Evolutionary conservation across 1,140 invertebrate species (phyloP).

Genomic region (Pantala flavescens): DNA sequence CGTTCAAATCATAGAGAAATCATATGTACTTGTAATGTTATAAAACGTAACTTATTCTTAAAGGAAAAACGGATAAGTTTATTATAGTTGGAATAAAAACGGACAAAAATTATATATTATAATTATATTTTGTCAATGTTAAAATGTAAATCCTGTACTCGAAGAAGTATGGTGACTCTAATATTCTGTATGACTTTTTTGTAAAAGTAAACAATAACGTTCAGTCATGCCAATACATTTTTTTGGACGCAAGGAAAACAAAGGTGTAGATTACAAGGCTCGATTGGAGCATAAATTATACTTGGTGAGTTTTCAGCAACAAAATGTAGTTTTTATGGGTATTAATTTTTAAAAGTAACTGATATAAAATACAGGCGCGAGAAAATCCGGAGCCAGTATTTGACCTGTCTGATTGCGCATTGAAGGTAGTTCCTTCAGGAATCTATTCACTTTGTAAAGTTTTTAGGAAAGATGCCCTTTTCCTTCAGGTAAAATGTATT

Average conservation of each 20-base stretch:
- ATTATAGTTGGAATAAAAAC: no score
- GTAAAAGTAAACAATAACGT: background rate
- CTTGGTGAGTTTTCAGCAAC: conserved; percentile 43
- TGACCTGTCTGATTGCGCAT: conserved; percentile 59
- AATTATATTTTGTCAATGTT: no score
- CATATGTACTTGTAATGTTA: no score
- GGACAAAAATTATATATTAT: no score
- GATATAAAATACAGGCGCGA: conserved; percentile 42
- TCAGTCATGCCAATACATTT: background rate
- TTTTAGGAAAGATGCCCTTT: conserved; percentile 57
- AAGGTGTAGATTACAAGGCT: conserved; percentile 45
- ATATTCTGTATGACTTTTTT: background rate
- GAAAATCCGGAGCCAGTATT: conserved; percentile 64
- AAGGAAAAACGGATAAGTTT: no score
- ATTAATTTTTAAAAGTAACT: background rate
- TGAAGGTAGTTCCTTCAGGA: conserved; percentile 55
- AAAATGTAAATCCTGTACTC: no score
- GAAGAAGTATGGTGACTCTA: no score
- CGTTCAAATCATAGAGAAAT: no score
- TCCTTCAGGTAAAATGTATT: conserved; percentile 24
- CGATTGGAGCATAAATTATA: conserved; percentile 59
- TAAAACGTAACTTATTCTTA: no score
- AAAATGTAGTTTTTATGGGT: conserved; percentile 12
- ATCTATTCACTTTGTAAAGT: conserved; percentile 67
- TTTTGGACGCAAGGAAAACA: conserved; percentile 3